Percentiles rank a stretch among this genome's conserved stretches.
Conservation (phyloP, 2,888 invertebrate genomes). For the Actias luna region DNA sequence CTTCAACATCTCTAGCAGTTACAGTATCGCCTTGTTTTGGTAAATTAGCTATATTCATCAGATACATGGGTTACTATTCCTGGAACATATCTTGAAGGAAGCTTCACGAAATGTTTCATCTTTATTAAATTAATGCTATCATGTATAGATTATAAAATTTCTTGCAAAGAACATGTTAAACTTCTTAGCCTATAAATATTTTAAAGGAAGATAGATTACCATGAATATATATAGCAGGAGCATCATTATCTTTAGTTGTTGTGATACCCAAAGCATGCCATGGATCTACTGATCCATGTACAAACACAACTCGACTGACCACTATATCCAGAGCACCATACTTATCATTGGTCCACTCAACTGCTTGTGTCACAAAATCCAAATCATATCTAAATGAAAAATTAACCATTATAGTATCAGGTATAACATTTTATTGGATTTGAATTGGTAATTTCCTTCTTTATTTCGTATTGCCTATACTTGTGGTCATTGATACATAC, state of each 20-base stretch:
- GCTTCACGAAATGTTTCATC: too few relatives aligned
- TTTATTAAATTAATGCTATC: too few relatives aligned
- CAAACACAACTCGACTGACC: conserved; percentile 89
- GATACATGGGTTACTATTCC: too few relatives aligned
- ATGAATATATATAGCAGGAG: conserved; percentile 88
- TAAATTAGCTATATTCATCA: too few relatives aligned
- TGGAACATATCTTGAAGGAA: too few relatives aligned
- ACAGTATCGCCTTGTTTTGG: too few relatives aligned
- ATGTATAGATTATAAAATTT: too few relatives aligned
- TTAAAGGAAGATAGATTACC: conserved; percentile 67
- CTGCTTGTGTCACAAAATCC: conserved; percentile 82
- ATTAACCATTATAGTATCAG: neutral
- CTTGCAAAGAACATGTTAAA: neutral
- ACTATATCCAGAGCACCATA: conserved; percentile 89
- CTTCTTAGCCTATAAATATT: neutral
- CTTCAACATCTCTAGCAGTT: too few relatives aligned
- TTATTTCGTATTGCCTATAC: too few relatives aligned
- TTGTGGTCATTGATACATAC: too few relatives aligned
- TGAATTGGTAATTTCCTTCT: neutral
- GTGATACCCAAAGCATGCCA: conserved; percentile 92
- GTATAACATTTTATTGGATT: neutral
- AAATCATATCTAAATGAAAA: conserved; percentile 77
- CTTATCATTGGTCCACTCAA: conserved; percentile 87
- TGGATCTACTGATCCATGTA: conserved; percentile 94
- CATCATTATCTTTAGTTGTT: conserved; percentile 73